A percentile compares a stretch with the other conserved stretches of the same genome.
Evolutionary conservation across 2,797 vertebrate species (phyloP).

Genomic region (Sebastes iracundus): DNA sequence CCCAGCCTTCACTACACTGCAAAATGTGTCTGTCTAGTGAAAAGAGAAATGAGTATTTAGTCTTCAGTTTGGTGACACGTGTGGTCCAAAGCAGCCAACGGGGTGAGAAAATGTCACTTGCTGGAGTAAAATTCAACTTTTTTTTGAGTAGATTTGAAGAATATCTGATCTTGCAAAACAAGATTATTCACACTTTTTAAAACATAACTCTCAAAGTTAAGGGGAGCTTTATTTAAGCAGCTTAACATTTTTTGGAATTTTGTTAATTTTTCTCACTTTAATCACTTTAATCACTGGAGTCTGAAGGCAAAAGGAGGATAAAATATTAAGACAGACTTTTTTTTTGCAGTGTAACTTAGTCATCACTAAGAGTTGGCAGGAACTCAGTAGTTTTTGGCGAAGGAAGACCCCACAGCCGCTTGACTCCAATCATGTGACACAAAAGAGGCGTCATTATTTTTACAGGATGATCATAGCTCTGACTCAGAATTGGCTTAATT

Average conservation of each 20-base stretch:
- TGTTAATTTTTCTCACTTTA: not conserved
- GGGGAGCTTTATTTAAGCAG: not conserved
- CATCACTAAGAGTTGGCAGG: conserved; percentile 65
- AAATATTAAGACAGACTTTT: conserved; percentile 1
- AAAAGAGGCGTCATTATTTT: conserved; percentile 57
- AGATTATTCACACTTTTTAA: not conserved
- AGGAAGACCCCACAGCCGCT: conserved; percentile 52
- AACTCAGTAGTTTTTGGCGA: conserved; percentile 58
- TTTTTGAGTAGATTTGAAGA: not conserved
- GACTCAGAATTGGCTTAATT: conserved; percentile 58
- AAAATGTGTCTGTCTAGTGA: conserved; percentile 49
- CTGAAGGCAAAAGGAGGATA: not conserved
- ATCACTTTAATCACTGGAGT: not conserved
- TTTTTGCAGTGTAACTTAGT: conserved; percentile 62
- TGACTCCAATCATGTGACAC: conserved; percentile 61
- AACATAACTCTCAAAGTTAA: not conserved
- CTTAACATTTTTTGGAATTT: not conserved
- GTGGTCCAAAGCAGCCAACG: conserved; percentile 20
- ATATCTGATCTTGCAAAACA: conserved; percentile 7
- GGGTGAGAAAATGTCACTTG: not conserved
- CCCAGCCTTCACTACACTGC: conserved; percentile 62
- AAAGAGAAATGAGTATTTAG: not conserved
- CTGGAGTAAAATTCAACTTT: not conserved
- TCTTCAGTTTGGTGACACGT: conserved; percentile 8
- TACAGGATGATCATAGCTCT: conserved; percentile 61